Base-by-base conservation (phyloP, 2,113 vertebrate species). In the Nyctibius bracteatus region DNA sequence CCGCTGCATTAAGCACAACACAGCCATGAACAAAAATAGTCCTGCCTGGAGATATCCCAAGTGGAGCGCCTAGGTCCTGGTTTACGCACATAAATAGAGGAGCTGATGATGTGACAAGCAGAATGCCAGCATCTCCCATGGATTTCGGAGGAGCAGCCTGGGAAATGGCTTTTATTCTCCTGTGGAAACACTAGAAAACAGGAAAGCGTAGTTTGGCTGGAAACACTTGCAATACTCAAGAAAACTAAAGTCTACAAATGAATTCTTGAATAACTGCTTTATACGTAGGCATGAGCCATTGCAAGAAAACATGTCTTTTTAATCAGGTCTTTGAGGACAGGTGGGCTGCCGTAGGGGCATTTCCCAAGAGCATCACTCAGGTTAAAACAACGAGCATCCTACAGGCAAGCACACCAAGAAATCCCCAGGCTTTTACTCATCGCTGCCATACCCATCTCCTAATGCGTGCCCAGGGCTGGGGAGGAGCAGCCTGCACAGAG, bases 401-500 rank as follows among this genome's bases (percentile, higher is more conserved):
- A 43, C 14, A 52, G 71, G 25, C n/a, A 62, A 44, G 25, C 14
- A 30, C 37, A 54, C 11, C 30, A n/a, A 63, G 54, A 25, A 58
- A 43, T 41, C 37, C n/a, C 30, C 1, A 4, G 43, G 15, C 8
- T 72, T 73, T 73, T 86, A 21, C 30, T 31, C 37, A 12, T 18
- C 39, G 52, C 58, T 63, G 52, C 52, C 1, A 0, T 31, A 68
- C 7, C 13, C 9, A 2, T 24, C 16, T 81, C 55, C 31, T 14
- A 47, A 23, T 0, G 3, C 2, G 1, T 0, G 1, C 14, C 35
- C 0, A 3, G 22, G 9, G 17, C 37, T 43, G 22, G 33, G 33
- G 35, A 51, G 18, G 20, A 68, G 24, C 41, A 84, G 6, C 20
- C 17, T 2, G 8, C 41, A 20, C 1, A 4, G 14, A 33, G 6